phyloP scores from a whole-genome alignment of 2,113 vertebrate species.

The Marcusenius ussheri region DNA sequence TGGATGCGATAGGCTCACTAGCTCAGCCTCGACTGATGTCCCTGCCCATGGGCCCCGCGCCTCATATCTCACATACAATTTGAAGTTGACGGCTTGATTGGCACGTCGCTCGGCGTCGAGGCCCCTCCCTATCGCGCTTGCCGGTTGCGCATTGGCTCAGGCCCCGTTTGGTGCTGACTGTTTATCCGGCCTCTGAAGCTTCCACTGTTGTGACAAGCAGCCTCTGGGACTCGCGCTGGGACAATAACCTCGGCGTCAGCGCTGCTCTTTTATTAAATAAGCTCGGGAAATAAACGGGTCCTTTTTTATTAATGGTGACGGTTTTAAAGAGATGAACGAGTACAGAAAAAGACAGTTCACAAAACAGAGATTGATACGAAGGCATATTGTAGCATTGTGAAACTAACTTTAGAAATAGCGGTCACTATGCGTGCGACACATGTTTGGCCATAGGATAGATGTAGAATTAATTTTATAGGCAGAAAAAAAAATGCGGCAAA shows the following conservation, averaged over 20 bases:
- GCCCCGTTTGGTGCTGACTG: constrained; percentile 34
- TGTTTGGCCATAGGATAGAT: background rate
- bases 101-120: constrained; percentile 82
- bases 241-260: background rate
- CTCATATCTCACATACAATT: constrained; percentile 76
- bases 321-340: background rate
- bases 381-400: background rate
- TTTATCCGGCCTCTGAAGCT: constrained; percentile 7
- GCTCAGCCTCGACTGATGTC: constrained; percentile 80
- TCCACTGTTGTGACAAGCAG: background rate
- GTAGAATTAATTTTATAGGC: background rate
- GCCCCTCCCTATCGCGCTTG: constrained; percentile 71
- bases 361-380: background rate
- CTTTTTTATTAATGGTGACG: background rate
- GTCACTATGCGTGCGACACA: background rate
- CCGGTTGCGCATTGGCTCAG: constrained; percentile 66
- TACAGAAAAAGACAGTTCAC: background rate
- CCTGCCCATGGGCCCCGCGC: constrained; percentile 76
- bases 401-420: background rate
- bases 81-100: constrained; percentile 98
- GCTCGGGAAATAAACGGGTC: background rate
- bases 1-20: constrained; percentile 77
- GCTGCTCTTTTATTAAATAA: background rate
- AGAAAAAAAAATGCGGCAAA: background rate
- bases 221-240: background rate